Evolutionary conservation across 2,113 vertebrate species (phyloP).

Genomic region (Megalops atlanticus): DNA sequence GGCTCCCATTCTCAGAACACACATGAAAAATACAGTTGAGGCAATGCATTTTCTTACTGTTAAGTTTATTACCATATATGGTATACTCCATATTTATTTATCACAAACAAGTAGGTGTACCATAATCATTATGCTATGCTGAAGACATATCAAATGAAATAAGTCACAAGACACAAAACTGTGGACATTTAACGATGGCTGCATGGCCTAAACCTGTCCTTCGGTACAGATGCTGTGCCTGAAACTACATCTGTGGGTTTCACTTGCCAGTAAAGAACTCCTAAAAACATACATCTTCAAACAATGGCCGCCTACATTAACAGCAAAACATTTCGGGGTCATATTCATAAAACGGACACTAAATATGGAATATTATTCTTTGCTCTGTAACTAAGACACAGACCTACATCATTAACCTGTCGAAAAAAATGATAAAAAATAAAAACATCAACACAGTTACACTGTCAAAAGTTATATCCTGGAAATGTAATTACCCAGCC

Average conservation of each 20-base stretch:
- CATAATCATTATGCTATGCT: neutral
- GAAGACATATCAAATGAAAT: slow-evolving; percentile 23
- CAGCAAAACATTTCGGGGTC: slow-evolving; percentile 44
- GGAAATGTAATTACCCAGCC: neutral
- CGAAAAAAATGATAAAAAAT: neutral
- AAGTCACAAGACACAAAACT: slow-evolving; percentile 3
- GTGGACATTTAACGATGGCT: slow-evolving; percentile 41
- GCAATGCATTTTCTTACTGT: too few species aligned
- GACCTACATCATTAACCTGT: neutral
- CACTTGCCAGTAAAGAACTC: slow-evolving; percentile 57
- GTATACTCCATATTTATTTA: too few species aligned
- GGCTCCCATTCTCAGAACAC: too few species aligned
- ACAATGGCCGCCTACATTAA: slow-evolving; percentile 62
- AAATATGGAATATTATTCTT: neutral
- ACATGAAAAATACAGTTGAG: too few species aligned
- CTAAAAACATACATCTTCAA: slow-evolving; percentile 61
- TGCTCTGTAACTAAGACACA: too few species aligned
- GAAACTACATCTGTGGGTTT: slow-evolving; percentile 58
- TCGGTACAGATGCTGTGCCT: neutral
- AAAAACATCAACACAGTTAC: neutral
- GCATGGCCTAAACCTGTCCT: neutral
- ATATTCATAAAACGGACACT: slow-evolving; percentile 56
- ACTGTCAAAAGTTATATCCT: neutral
- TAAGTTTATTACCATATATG: too few species aligned
- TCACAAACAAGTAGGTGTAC: neutral